Evolutionary conservation across 1,140 invertebrate species (phyloP).

Genomic region (Trachymyrmex cornetzi): DNA sequence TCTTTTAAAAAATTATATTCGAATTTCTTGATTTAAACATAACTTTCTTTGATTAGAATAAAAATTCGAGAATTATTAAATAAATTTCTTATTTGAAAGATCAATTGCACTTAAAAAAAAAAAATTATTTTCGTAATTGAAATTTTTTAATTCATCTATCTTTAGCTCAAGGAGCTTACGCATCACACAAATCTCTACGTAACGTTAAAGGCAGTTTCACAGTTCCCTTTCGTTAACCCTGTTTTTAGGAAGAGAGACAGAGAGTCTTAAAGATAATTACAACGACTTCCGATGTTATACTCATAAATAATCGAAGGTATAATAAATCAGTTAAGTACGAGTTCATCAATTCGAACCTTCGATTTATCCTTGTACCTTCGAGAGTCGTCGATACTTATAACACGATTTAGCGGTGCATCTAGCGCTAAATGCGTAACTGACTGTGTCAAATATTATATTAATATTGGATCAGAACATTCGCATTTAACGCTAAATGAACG

Average conservation of each 20-base stretch:
- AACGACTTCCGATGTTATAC: slow-evolving; percentile 42
- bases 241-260: slow-evolving; percentile 70
- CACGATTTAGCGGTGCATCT: slow-evolving; percentile 30
- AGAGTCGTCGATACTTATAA: slow-evolving; percentile 11
- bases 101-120: slow-evolving; percentile 1
- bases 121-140: not conserved
- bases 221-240: slow-evolving; percentile 76
- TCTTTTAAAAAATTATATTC: not conserved
- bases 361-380: slow-evolving; percentile 70
- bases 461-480: slow-evolving; percentile 12
- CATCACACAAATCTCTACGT: slow-evolving; percentile 56
- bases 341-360: slow-evolving; percentile 78
- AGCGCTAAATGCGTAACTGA: slow-evolving; percentile 52
- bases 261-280: slow-evolving; percentile 62
- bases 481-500: slow-evolving; percentile 39
- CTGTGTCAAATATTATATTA: not conserved
- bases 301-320: slow-evolving; percentile 35
- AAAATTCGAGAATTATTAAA: not conserved
- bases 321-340: slow-evolving; percentile 69
- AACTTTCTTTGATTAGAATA: not conserved
- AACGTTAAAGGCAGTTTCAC: slow-evolving; percentile 77
- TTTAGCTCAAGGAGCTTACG: not conserved
- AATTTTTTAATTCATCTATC: slow-evolving; percentile 42
- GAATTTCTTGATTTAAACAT: not conserved
- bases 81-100: not conserved